Base-by-base conservation (phyloP, 2,888 invertebrate genomes). In the Cancer borealis region DNA sequence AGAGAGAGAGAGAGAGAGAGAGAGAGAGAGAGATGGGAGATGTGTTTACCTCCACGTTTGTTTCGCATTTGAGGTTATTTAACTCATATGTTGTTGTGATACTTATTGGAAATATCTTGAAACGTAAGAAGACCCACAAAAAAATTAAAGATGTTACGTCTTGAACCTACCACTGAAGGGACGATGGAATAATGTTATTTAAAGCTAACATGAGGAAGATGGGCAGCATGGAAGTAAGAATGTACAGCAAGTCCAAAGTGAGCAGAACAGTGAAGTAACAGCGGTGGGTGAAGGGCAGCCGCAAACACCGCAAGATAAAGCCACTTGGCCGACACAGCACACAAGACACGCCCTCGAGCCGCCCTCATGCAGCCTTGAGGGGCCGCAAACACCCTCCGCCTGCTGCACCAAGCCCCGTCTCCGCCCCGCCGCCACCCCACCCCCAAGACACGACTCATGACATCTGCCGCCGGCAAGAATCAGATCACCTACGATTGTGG, bases 351-450 rank as follows among this genome's bases (percentile, higher is more conserved):
- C 79, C 79, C 26, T 26, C 30, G 30, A 30, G 79, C 79, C 79
- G 79, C 79, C 79, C 10, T 30, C 79, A 1, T 30, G 30, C 79
- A 79, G 79, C 79, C 79, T 79, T 79, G 79, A 79, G 12, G 79
- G 79, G 79, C 79, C 79, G 12, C 79, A 79, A 17, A 79, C 79
- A 79, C 79, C 21, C 79, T 66, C 66, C 66, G n/a, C 66, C n/a
- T 21, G n/a, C 66, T n/a, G n/a, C n/a, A 8, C 14, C 66, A 21
- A 5, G 21, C 79, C 30, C 79, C 79, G 3, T 10, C 30, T 14
- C 79, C 26, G 30, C 79, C 26, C 79, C 79, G 30, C 30, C 79
- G 3, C 79, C 21, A 5, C 66, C 5, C n/a, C 66, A 21, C 66
- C 17, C 21, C 66, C 14, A 14, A 21, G 5, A 14, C 66, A 0